Percentiles rank a stretch among this genome's conserved stretches.
Conservation (phyloP, 1,140 invertebrate genomes). For the Tetramorium simillimum region DNA sequence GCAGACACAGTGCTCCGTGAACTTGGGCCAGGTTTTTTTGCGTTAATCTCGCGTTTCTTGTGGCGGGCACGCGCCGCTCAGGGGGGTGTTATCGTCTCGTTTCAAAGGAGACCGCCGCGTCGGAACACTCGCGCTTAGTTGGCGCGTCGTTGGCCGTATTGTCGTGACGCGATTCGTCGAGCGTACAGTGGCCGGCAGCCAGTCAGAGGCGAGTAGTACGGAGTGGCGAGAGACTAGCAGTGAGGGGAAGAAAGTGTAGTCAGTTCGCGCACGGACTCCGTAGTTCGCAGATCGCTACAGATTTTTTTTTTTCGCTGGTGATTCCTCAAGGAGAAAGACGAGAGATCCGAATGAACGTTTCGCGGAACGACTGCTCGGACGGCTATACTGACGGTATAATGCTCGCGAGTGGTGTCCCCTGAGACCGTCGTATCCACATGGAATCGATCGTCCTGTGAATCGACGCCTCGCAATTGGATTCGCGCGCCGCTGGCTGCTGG, state of each 20-base stretch:
- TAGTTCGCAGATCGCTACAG: not conserved
- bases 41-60: not conserved
- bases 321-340: not conserved
- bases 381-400: not conserved
- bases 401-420: not conserved
- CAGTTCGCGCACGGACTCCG: constrained; percentile 71
- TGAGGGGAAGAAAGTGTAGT: constrained; percentile 72
- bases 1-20: not conserved
- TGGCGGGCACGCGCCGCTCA: not conserved
- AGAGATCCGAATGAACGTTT: not conserved
- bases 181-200: constrained; percentile 62
- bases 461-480: not conserved
- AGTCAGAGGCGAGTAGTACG: constrained; percentile 66
- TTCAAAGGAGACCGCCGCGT: constrained; percentile 21
- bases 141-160: constrained; percentile 58
- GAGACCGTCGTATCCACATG: not conserved
- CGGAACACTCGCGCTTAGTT: constrained; percentile 22
- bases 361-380: not conserved
- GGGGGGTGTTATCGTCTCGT: not conserved
- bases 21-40: not conserved
- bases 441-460: not conserved
- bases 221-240: constrained; percentile 47
- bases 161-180: constrained; percentile 68
- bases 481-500: no score
- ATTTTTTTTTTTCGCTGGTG: no score